phyloP scores from a whole-genome alignment of 2,797 vertebrate genomes.

The Salmo trutta region DNA sequence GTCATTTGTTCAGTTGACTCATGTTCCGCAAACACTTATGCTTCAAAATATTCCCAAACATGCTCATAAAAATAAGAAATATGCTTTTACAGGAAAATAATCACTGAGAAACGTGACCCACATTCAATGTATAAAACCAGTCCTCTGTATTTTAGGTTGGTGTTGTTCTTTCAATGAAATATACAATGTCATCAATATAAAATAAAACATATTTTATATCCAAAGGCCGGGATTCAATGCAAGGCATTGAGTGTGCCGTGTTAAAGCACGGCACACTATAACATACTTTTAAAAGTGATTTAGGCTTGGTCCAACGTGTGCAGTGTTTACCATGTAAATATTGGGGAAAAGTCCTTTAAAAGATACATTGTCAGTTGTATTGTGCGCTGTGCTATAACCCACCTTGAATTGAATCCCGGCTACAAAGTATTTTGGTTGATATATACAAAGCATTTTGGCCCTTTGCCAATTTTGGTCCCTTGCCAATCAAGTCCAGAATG shows the following conservation, averaged over 20 bases:
- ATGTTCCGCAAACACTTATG: background rate
- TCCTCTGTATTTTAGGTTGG: constrained; percentile 10
- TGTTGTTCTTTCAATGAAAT: background rate
- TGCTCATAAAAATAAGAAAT: background rate
- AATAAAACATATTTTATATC: background rate
- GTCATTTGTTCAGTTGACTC: background rate
- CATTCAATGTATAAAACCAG: constrained; percentile 3
- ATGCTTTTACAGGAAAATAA: background rate
- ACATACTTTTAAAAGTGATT: too few relatives aligned
- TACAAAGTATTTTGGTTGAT: too few relatives aligned
- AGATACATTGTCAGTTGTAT: too few relatives aligned
- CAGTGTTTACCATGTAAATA: too few relatives aligned
- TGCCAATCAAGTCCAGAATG: background rate
- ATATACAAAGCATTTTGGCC: background rate
- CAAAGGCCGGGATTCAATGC: background rate
- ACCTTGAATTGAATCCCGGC: too few relatives aligned
- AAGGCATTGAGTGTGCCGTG: background rate
- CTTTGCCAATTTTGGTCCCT: background rate
- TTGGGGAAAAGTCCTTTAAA: too few relatives aligned
- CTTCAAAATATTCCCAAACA: background rate
- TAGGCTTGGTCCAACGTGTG: too few relatives aligned
- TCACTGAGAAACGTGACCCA: background rate
- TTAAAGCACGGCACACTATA: background rate
- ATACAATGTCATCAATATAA: background rate
- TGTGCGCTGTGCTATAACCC: too few relatives aligned